Percentiles rank a stretch among this genome's conserved stretches.
phyloP scores from a whole-genome alignment of 1,140 invertebrate species.

The Drosophila kanapiae region DNA sequence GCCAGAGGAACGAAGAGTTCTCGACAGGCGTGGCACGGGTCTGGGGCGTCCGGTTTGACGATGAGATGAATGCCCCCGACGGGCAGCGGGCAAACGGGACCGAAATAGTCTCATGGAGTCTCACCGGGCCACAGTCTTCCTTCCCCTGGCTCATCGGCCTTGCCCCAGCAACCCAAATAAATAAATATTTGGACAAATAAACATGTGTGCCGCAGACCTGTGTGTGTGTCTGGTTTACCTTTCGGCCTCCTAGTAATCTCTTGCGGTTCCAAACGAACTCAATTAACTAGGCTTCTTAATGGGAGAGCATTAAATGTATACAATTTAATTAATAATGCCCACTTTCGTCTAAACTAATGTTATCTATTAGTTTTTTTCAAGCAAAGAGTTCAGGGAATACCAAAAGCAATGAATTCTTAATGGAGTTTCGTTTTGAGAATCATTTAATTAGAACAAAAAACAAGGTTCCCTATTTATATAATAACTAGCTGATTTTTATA shows the following conservation, averaged over 20 bases:
- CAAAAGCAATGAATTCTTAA: too few relatives aligned
- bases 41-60: slow-evolving; percentile 26
- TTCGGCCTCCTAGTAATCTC: slow-evolving; percentile 30
- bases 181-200: slow-evolving; percentile 78
- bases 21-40: slow-evolving; percentile 44
- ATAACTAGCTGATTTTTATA: background rate
- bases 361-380: background rate
- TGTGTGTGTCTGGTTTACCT: slow-evolving; percentile 19
- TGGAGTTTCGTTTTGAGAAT: background rate
- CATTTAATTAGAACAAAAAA: background rate
- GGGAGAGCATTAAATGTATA: slow-evolving; percentile 7
- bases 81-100: slow-evolving; percentile 19
- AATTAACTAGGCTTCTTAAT: slow-evolving; percentile 12
- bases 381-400: background rate
- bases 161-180: slow-evolving; percentile 58
- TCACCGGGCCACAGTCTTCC: background rate
- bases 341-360: background rate
- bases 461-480: too few relatives aligned
- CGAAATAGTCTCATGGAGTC: slow-evolving; percentile 48
- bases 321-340: background rate
- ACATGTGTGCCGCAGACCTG: slow-evolving; percentile 29
- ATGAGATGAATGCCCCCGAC: slow-evolving; percentile 48
- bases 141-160: slow-evolving; percentile 46
- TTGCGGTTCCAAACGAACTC: slow-evolving; percentile 6
- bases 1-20: slow-evolving; percentile 12